A percentile compares a stretch with the other conserved stretches of the same genome.
These are phyloP conservation scores for Acrocephalus scirpaceus DNA, from an alignment of 2,797 vertebrate species.

Conservation along the genomic window DNA sequence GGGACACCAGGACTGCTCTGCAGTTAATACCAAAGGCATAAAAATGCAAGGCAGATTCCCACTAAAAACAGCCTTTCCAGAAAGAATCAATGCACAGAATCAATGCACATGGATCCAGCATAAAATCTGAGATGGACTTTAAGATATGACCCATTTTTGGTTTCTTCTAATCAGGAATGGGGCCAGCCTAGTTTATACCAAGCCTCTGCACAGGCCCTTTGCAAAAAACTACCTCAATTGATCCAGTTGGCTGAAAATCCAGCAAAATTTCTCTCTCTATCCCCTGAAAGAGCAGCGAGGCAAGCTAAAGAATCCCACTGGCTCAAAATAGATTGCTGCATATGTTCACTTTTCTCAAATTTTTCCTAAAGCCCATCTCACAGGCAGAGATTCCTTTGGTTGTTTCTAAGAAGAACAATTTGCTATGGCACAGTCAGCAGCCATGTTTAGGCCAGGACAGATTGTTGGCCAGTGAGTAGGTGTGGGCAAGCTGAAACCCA, in stretches of 20 bases:
- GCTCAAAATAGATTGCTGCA: slow-evolving; percentile 30
- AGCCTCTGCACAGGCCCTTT: neutral
- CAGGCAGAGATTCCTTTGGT: neutral
- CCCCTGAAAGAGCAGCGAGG: neutral
- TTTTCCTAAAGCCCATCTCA: neutral
- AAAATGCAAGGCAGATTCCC: neutral
- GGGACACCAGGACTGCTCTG: neutral
- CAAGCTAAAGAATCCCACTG: neutral
- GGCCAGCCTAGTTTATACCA: neutral
- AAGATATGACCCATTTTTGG: neutral
- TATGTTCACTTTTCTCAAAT: slow-evolving; percentile 30
- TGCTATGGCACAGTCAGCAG: slow-evolving; percentile 3
- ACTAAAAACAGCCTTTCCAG: neutral
- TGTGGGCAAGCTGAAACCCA: slow-evolving; percentile 27
- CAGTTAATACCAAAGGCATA: neutral
- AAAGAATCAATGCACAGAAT: neutral
- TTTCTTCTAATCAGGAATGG: neutral
- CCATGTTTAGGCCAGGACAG: slow-evolving; percentile 49
- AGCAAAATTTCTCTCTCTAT: neutral
- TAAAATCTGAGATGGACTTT: neutral
- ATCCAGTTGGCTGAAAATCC: neutral
- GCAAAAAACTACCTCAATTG: neutral
- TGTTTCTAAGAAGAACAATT: slow-evolving; percentile 25
- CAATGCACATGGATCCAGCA: neutral
- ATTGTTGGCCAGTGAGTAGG: slow-evolving; percentile 21